Conservation (phyloP, 2,113 vertebrate genomes). For the Hemichromis elongatus region DNA sequence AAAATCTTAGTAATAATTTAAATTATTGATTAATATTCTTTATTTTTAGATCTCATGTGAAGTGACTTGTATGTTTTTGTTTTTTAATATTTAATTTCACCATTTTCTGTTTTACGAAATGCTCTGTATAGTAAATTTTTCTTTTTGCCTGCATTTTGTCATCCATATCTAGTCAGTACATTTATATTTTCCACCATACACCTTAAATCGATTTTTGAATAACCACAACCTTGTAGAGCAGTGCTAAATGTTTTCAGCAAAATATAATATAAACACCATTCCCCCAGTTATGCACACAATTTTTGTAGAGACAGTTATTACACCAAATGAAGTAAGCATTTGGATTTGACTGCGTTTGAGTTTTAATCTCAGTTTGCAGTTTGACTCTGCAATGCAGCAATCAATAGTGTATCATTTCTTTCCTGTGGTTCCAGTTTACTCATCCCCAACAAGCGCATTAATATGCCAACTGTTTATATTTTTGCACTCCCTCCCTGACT, state of each 20-base stretch:
- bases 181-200: background rate
- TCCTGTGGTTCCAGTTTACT: background rate
- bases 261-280: background rate
- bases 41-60: background rate
- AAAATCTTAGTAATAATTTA: background rate
- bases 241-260: background rate
- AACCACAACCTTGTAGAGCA: background rate
- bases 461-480: constrained; percentile 25
- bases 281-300: accelerated
- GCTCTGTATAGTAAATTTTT: background rate
- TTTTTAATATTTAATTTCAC: background rate
- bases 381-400: background rate
- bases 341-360: background rate
- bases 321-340: background rate
- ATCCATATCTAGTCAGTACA: background rate
- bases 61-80: background rate
- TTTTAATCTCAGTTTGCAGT: background rate
- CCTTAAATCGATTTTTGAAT: background rate
- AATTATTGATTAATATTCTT: background rate
- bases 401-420: constrained; percentile 7
- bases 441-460: background rate
- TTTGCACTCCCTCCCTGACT: constrained; percentile 11
- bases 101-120: background rate
- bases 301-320: background rate
- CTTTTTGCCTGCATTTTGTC: background rate